Conservation (phyloP, 2,113 vertebrate species). For the Heteronetta atricapilla region DNA sequence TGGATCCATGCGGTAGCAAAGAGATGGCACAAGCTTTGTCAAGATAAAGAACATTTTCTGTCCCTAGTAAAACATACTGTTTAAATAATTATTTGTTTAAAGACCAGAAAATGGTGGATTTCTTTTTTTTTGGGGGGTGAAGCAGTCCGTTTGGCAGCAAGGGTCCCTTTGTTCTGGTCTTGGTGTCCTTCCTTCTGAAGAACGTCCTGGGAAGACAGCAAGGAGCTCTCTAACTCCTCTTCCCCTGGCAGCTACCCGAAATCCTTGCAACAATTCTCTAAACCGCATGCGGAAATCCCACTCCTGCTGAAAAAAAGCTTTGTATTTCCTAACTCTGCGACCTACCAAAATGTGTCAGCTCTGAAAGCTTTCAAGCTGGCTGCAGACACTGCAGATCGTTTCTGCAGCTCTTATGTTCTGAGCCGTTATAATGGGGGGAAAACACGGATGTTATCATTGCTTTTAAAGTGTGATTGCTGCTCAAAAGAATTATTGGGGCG, state of each 20-base stretch:
- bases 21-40: accelerated
- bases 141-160: not conserved
- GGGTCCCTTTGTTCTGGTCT: not conserved
- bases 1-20: accelerated
- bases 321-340: not conserved
- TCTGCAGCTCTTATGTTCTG: not conserved
- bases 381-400: not conserved
- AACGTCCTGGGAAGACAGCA: not conserved
- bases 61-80: not conserved
- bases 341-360: not conserved
- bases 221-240: not conserved
- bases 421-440: not conserved
- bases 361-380: not conserved
- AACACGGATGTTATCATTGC: not conserved
- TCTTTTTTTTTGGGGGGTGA: not conserved
- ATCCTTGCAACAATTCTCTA: not conserved
- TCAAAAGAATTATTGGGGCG: not conserved
- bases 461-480: conserved; percentile 24
- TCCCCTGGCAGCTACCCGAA: not conserved
- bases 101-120: not conserved
- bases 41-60: not conserved
- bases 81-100: too few species aligned
- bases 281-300: not conserved
- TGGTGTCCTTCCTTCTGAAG: not conserved
- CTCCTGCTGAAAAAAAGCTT: not conserved